phyloP scores from a whole-genome alignment of 2,113 vertebrate species.

The Colaptes auratus region DNA sequence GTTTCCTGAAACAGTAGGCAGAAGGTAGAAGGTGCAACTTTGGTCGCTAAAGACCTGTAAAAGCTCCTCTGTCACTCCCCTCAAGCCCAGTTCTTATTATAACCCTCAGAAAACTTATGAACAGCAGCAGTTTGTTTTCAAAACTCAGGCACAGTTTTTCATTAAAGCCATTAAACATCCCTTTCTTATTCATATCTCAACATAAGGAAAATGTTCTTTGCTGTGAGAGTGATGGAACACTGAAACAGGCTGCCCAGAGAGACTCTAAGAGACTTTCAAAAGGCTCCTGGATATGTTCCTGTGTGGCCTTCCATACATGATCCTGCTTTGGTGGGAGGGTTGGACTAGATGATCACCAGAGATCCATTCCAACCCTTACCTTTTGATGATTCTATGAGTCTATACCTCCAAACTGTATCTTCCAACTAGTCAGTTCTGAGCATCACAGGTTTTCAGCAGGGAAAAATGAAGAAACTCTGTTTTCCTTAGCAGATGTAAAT shows the following conservation, averaged over 20 bases:
- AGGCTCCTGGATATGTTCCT: too few species aligned
- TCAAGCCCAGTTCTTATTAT: background rate
- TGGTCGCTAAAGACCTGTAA: background rate
- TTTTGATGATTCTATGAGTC: too few species aligned
- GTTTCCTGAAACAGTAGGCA: background rate
- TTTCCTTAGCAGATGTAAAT: background rate
- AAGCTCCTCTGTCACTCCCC: background rate
- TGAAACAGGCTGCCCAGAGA: too few species aligned
- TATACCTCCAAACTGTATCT: background rate
- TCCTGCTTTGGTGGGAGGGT: too few species aligned
- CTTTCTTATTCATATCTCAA: background rate
- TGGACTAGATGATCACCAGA: too few species aligned
- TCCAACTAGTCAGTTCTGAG: background rate
- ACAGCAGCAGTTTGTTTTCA: background rate
- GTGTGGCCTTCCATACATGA: too few species aligned
- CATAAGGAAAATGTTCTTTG: too few species aligned
- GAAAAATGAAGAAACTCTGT: background rate
- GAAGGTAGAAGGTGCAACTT: background rate
- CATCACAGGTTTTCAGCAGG: background rate
- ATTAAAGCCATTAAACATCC: background rate
- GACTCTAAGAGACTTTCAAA: too few species aligned
- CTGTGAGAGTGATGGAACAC: too few species aligned
- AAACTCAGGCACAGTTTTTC: background rate
- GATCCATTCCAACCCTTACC: too few species aligned
- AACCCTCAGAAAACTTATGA: background rate